Evolutionary conservation across 2,113 vertebrate species (phyloP).

Genomic region (Pyrgilauda ruficollis): DNA sequence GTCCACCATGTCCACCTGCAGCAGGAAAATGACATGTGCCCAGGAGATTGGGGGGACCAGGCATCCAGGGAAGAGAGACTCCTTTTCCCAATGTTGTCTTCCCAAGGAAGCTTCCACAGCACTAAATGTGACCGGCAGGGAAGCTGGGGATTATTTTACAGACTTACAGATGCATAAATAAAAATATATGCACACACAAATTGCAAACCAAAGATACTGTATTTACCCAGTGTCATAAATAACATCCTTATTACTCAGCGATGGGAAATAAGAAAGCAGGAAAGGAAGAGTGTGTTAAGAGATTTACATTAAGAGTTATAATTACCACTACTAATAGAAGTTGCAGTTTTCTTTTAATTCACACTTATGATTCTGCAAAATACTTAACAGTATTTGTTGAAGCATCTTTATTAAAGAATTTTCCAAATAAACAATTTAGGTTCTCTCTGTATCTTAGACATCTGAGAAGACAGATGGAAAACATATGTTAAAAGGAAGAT

Average conservation of each 20-base stretch:
- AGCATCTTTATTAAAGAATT: background rate
- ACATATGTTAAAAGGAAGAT: conserved; percentile 50
- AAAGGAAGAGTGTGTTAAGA: background rate
- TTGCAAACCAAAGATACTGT: background rate
- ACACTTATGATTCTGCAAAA: background rate
- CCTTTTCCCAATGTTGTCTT: background rate
- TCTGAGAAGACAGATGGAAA: conserved; percentile 65
- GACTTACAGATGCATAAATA: background rate
- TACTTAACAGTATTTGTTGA: background rate
- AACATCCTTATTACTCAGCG: background rate
- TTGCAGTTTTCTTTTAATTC: background rate
- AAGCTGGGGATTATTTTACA: background rate
- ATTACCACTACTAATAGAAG: background rate
- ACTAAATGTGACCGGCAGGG: background rate
- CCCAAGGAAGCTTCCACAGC: background rate
- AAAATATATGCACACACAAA: background rate
- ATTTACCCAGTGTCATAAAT: background rate
- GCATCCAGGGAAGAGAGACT: background rate
- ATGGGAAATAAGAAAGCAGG: background rate
- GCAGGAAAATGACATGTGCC: background rate
- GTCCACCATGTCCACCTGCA: background rate
- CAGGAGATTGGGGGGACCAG: rapidly evolving
- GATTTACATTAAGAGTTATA: background rate
- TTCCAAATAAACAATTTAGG: conserved; percentile 7
- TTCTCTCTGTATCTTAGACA: conserved; percentile 1